A percentile compares a stretch with the other conserved stretches of the same genome.
These are phyloP conservation scores for Drosophila anomelani DNA, from an alignment of 2,888 invertebrate species.

Conservation along the genomic window DNA sequence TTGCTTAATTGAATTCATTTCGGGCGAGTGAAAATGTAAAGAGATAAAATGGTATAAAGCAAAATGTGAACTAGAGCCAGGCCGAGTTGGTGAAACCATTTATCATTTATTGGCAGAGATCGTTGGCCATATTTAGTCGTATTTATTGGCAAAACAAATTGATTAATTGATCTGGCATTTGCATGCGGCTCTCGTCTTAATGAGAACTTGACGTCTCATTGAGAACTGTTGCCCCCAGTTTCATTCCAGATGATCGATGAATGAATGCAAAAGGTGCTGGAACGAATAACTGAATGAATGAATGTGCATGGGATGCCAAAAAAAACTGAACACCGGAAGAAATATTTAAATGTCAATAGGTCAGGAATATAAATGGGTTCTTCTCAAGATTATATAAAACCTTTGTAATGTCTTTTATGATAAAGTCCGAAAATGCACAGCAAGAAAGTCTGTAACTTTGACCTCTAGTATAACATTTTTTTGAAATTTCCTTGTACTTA, in stretches of 20 bases:
- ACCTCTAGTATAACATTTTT: neutral
- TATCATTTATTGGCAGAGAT: constrained; percentile 59
- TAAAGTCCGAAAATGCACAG: fast-evolving
- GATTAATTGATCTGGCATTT: constrained; percentile 64
- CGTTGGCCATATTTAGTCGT: constrained; percentile 68
- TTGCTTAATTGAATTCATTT: constrained; percentile 75
- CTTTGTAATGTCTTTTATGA: neutral
- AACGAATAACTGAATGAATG: constrained; percentile 8
- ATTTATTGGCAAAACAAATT: constrained; percentile 79
- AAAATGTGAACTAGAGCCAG: constrained; percentile 18
- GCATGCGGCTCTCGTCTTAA: constrained; percentile 48
- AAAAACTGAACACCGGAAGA: neutral
- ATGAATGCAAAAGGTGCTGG: constrained; percentile 37
- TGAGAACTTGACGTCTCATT: constrained; percentile 50
- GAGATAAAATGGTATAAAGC: constrained; percentile 18
- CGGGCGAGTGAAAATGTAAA: constrained; percentile 66
- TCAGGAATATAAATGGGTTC: neutral
- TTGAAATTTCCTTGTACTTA: fast-evolving
- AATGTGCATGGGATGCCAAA: neutral
- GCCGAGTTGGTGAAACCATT: constrained; percentile 52
- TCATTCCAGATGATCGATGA: constrained; percentile 39
- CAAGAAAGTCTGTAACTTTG: neutral
- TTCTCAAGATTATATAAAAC: fast-evolving
- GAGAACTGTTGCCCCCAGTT: constrained; percentile 40
- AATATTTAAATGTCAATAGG: neutral